A percentile compares a stretch with the other conserved stretches of the same genome.
phyloP scores from a whole-genome alignment of 2,888 invertebrate genomes.

The Stenodema calcarata region DNA sequence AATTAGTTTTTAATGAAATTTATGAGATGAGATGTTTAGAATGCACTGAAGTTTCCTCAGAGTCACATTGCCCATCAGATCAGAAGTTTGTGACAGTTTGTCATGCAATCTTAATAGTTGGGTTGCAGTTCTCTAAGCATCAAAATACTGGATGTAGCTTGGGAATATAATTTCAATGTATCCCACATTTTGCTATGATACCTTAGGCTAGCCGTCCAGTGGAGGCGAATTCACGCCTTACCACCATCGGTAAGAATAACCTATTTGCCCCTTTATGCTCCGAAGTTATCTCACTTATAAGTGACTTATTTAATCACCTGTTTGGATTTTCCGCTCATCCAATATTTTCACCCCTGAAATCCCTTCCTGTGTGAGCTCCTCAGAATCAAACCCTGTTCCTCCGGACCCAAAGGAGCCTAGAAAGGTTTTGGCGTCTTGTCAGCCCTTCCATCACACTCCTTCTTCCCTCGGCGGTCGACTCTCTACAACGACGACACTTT shows the following conservation, averaged over 20 bases:
- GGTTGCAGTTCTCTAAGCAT: neutral
- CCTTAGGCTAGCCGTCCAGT: no score
- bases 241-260: no score
- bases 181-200: no score
- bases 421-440: neutral
- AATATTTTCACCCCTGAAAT: neutral
- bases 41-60: no score
- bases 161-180: no score
- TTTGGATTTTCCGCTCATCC: neutral
- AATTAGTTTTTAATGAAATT: no score
- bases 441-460: constrained; percentile 21
- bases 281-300: no score
- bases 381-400: neutral
- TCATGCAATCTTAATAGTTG: neutral
- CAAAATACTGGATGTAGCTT: neutral
- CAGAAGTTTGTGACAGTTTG: neutral
- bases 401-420: neutral
- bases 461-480: constrained; percentile 3
- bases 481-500: constrained; percentile 1
- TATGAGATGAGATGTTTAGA: no score
- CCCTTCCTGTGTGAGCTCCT: neutral
- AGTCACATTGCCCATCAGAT: neutral
- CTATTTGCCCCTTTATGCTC: no score
- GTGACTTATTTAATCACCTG: neutral
- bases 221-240: no score